Percentiles rank a stretch among this genome's conserved stretches.
phyloP scores from a whole-genome alignment of 2,888 invertebrate genomes.

The Priocnemis perturbator region DNA sequence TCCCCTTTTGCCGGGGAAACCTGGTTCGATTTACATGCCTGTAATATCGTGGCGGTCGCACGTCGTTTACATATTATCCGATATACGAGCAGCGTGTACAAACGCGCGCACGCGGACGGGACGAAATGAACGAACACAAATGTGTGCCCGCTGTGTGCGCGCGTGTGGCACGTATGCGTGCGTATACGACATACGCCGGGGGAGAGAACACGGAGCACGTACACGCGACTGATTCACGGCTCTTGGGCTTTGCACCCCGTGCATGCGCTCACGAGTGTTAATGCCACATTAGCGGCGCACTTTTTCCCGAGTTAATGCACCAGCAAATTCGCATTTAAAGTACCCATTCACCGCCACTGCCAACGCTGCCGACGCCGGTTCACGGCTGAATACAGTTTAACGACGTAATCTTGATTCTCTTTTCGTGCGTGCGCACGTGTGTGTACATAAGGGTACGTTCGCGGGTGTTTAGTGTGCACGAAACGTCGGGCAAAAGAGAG shows the following conservation, averaged over 20 bases:
- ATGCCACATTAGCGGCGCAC: slow-evolving; percentile 53
- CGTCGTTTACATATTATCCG: background rate
- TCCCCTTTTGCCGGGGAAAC: slow-evolving; percentile 5
- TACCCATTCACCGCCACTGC: slow-evolving; percentile 39
- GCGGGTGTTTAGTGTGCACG: background rate
- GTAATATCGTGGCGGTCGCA: background rate
- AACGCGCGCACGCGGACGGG: background rate
- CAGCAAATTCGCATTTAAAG: slow-evolving; percentile 59
- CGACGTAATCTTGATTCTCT: slow-evolving; percentile 41
- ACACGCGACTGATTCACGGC: slow-evolving; percentile 46
- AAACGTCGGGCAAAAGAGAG: too few species aligned
- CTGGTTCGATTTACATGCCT: slow-evolving; percentile 33
- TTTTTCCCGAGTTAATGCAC: slow-evolving; percentile 54
- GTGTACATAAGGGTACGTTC: too few species aligned
- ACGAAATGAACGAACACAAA: slow-evolving; percentile 8
- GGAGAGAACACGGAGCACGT: slow-evolving; percentile 3
- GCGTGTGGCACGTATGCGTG: too few species aligned
- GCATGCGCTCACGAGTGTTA: slow-evolving; percentile 42
- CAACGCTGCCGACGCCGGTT: slow-evolving; percentile 24
- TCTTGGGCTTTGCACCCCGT: slow-evolving; percentile 43
- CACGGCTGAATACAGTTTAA: slow-evolving; percentile 42
- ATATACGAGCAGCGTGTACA: background rate
- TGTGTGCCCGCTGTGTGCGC: slow-evolving; percentile 5
- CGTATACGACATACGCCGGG: background rate
- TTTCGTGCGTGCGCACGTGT: background rate